Evolutionary conservation across 1,140 invertebrate species (phyloP), one percentile per base, ranked within the genome.

Genomic region (Leptinotarsa defecta): DNA sequence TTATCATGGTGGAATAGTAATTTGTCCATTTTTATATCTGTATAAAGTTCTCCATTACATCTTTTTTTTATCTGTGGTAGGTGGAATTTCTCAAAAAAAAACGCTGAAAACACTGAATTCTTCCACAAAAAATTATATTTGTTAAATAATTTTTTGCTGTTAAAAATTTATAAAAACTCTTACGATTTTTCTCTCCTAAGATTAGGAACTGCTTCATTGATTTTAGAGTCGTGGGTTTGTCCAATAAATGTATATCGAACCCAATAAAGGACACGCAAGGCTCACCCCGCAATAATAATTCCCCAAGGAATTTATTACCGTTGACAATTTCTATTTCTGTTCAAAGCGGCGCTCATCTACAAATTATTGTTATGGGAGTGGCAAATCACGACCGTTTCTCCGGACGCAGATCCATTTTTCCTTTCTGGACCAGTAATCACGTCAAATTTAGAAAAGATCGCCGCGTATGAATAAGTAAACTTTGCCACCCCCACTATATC

Each of bases 381-480:
- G 49, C 71, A 64, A 20, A n/a, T 61, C 49, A 61, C 22, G 62
- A 27, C 34, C 5, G n/a, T n/a, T 13, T n/a, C 34, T 49, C 48
- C 8, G 15, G 43, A 61, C 61, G 34, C 22, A 61, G 49, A 34
- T n/a, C 20, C 62, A 67, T 74, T 74, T 69, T 57, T 52, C 52
- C 48, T 74, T 74, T 74, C 63, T 65, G 73, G 48, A 52, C 49
- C 49, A 74, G 73, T 68, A 43, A 52, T 43, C 73, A 43, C 49
- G 65, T 48, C 64, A 68, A 74, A 69, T 68, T 69, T 61, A 69
- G 65, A 65, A 65, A 52, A 73, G 63, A 73, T 73, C 63, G 48
- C 43, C 34, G 64, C 52, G 71, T 73, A 74, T 77, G 76, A 79
- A 81, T 81, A 81, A 81, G 79, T 81, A 79, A 79, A 71, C 74